These are phyloP conservation scores for Uropetala carovei DNA, from an alignment of 2,888 invertebrate genomes.

Conservation along the genomic window DNA sequence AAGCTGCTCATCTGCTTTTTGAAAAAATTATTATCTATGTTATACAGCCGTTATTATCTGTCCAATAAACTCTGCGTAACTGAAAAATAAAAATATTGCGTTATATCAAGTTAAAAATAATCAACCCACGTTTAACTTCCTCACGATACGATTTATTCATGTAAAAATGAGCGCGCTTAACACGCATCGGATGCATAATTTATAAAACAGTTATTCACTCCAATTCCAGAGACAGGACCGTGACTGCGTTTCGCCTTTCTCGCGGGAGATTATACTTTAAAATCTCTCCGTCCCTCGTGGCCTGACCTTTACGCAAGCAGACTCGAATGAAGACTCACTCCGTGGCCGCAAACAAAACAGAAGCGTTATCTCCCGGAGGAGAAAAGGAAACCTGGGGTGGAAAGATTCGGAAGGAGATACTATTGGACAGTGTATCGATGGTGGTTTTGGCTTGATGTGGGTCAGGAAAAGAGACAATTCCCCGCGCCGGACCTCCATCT, in stretches of 20 bases:
- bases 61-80: too few relatives aligned
- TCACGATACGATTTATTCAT: neutral
- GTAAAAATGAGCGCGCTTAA: neutral
- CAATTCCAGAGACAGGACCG: neutral
- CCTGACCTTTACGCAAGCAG: neutral
- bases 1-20: too few relatives aligned
- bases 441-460: neutral
- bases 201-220: neutral
- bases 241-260: neutral
- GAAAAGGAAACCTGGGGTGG: neutral
- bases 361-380: neutral
- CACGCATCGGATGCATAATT: slow-evolving; percentile 2
- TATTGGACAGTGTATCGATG: slow-evolving; percentile 22
- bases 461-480: slow-evolving; percentile 15
- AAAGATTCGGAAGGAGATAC: neutral
- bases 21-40: too few relatives aligned
- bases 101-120: neutral
- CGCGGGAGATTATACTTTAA: neutral
- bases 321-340: neutral
- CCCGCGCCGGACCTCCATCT: neutral
- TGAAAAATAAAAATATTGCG: neutral
- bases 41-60: too few relatives aligned
- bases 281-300: neutral
- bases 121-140: neutral
- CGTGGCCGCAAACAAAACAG: neutral